Conservation (phyloP, 2,888 invertebrate genomes). For the Syrphus vitripennis region DNA sequence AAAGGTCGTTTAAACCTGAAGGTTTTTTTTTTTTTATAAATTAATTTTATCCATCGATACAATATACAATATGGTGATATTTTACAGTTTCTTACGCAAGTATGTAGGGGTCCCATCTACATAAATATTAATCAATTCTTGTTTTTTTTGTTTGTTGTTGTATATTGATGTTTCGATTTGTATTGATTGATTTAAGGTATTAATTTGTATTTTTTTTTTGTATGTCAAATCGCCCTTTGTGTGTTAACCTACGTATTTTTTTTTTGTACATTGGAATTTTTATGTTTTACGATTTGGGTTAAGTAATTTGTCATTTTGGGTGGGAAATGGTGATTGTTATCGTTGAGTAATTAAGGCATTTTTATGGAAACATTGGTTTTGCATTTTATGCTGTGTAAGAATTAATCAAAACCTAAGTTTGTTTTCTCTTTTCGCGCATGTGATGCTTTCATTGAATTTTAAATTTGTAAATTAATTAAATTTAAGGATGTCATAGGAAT, state of each 20-base stretch:
- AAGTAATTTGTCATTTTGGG: not conserved
- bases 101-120: not conserved
- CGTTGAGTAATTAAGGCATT: constrained; percentile 15
- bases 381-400: not conserved
- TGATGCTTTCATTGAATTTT: too few species aligned
- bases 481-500: too few species aligned
- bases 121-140: not conserved
- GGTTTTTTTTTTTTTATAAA: constrained; percentile 23
- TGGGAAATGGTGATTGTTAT: not conserved
- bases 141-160: not conserved
- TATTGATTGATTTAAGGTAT: constrained; percentile 14
- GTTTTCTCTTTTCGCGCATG: not conserved
- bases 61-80: not conserved
- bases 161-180: constrained; percentile 18
- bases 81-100: not conserved
- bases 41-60: constrained; percentile 1
- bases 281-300: constrained; percentile 15
- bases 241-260: not conserved
- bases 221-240: not conserved
- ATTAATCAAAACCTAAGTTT: not conserved
- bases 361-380: not conserved
- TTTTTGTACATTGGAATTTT: not conserved
- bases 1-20: constrained; percentile 21
- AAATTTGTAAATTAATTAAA: too few species aligned
- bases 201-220: not conserved